phyloP scores from a whole-genome alignment of 2,113 vertebrate genomes.

The Nyctereutes procyonoides region DNA sequence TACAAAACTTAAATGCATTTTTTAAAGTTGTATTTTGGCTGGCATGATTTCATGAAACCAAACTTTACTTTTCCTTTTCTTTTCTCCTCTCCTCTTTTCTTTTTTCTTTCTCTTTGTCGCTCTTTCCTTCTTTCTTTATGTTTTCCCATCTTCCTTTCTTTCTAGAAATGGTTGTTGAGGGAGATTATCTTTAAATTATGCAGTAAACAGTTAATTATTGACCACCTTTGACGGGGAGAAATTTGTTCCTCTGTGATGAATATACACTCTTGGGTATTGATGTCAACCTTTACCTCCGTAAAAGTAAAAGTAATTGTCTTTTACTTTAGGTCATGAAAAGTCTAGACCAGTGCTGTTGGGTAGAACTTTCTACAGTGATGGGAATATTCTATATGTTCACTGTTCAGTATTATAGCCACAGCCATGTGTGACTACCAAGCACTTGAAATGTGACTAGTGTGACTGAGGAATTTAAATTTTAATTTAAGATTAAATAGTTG shows the following conservation, averaged over 20 bases:
- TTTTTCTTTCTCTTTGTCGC: no score
- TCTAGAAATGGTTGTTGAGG: not conserved
- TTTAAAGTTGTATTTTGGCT: not conserved
- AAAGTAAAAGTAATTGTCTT: not conserved
- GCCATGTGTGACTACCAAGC: not conserved
- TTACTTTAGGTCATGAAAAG: not conserved
- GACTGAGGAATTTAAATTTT: not conserved
- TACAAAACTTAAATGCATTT: not conserved
- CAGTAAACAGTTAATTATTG: not conserved
- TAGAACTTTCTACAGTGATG: not conserved
- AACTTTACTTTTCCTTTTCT: not conserved
- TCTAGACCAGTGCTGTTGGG: not conserved
- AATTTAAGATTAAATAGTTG: not conserved
- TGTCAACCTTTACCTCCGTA: not conserved
- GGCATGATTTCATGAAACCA: not conserved
- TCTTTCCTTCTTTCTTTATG: not conserved
- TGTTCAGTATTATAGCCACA: not conserved
- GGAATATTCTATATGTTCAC: no score
- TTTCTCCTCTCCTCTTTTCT: not conserved
- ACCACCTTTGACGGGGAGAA: not conserved
- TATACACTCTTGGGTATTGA: not conserved
- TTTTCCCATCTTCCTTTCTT: not conserved
- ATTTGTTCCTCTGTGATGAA: not conserved
- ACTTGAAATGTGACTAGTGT: not conserved
- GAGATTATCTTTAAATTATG: not conserved